phyloP scores from a whole-genome alignment of 2,888 invertebrate species.

The Dioctria linearis region DNA sequence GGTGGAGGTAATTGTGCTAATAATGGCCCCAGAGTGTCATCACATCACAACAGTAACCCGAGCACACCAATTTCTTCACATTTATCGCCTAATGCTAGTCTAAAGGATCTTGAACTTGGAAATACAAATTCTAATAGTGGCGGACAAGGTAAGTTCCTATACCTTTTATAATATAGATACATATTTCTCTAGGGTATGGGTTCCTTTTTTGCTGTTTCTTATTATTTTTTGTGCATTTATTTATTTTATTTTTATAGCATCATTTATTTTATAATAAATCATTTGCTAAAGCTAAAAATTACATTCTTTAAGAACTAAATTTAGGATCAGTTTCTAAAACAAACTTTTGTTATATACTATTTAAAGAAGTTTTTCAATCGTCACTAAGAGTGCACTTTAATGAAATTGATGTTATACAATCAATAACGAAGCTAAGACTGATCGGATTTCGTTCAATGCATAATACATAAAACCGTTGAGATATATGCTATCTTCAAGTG shows the following conservation, averaged over 20 bases:
- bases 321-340: no score
- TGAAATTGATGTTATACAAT: no score
- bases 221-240: neutral
- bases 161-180: neutral
- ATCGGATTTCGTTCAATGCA: no score
- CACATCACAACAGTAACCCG: constrained; percentile 79
- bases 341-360: no score
- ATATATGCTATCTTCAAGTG: no score
- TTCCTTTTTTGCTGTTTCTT: constrained; percentile 20
- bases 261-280: constrained; percentile 26
- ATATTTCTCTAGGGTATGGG: neutral
- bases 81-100: constrained; percentile 74
- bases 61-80: constrained; percentile 80
- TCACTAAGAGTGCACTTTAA: no score
- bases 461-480: no score
- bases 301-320: no score
- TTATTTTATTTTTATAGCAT: constrained; percentile 3
- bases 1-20: constrained; percentile 60
- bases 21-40: constrained; percentile 61
- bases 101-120: constrained; percentile 66
- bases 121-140: constrained; percentile 49
- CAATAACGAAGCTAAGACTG: no score
- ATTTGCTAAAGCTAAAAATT: no score
- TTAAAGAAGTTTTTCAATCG: no score
- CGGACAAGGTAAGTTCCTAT: constrained; percentile 58